Base-by-base conservation (phyloP, 2,113 vertebrate species). In the Syngnathus floridae region DNA sequence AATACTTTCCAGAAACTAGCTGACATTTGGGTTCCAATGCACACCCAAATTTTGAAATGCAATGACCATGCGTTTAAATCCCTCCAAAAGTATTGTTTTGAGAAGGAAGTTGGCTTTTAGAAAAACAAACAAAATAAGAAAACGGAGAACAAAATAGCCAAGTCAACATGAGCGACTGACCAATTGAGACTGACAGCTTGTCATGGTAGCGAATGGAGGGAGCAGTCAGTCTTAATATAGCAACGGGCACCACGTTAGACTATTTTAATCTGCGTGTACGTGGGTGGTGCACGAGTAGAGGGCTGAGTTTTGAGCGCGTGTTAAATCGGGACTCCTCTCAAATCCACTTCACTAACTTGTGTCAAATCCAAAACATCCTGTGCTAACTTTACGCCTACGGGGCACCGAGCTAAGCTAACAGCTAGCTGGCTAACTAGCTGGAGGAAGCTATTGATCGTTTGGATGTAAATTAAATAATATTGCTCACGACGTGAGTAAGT, bases 301-400 rank as follows among this genome's bases (percentile, higher is more conserved):
- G 65, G 41, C 16, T 35, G 51, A 45, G 7, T 64, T 74, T 8
- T 71, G 62, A 70, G 60, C 60, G 72, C 43, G 65, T 26, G 64
- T 40, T 67, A 79, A 69, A 82, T 77, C 62, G 43, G 73, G 69
- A 74, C 45, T 22, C 62, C 14, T 43, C 64, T 60, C 56, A 19
- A 63, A 54, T 54, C 74, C 59, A 65, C 22, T 66, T 48, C 67
- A 65, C 63, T 2, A 82, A 87, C 69, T 81, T 83, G 77, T 78
- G 82, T 77, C 73, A 79, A 85, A 85, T 83, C 74, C 87, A 85
- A 86, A 90, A 91, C 89, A 88, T 88, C 87, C 88, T 84, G 81
- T 67, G 70, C 76, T 83, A 81, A 84, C 82, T 87, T 81, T 68
- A 19, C 62, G 75, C 62, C 67, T 64, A 62, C 69, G 64, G 64